A percentile compares a stretch with the other conserved stretches of the same genome.
phyloP scores from a whole-genome alignment of 1,140 invertebrate species.

The Subanguina moxae region DNA sequence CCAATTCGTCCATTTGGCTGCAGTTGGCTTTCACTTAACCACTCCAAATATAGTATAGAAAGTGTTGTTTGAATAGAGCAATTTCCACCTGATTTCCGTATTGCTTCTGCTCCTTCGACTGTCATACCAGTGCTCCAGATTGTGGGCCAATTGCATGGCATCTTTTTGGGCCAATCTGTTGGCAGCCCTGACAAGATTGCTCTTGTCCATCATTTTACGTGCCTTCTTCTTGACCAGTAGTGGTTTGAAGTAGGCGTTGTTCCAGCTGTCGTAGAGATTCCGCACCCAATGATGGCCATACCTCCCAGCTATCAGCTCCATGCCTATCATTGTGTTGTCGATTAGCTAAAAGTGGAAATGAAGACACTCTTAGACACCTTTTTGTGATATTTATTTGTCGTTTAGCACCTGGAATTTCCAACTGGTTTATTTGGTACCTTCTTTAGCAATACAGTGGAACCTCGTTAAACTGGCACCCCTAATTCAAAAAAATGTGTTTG shows the following conservation, averaged over 20 bases:
- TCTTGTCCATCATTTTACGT: slow-evolving; percentile 5
- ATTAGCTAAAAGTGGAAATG: slow-evolving; percentile 34
- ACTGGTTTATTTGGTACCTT: no score
- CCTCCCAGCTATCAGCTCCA: slow-evolving; percentile 52
- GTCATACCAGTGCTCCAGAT: slow-evolving; percentile 1
- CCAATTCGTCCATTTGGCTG: neutral
- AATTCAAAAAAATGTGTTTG: no score
- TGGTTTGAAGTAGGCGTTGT: slow-evolving; percentile 45
- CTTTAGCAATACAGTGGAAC: no score
- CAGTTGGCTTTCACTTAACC: neutral
- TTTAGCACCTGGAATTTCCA: no score
- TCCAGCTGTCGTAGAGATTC: slow-evolving; percentile 33
- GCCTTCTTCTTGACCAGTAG: slow-evolving; percentile 47
- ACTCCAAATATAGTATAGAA: neutral
- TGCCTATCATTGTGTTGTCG: slow-evolving; percentile 53
- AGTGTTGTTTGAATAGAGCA: neutral
- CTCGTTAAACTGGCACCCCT: no score
- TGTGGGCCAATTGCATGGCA: neutral
- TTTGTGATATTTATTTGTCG: neutral
- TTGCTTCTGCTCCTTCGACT: neutral
- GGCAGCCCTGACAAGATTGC: neutral
- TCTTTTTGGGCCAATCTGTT: slow-evolving; percentile 3
- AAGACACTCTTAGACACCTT: no score
- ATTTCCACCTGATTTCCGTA: neutral
- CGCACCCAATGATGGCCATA: slow-evolving; percentile 56